Conservation (phyloP, 1,140 invertebrate species). For the Polypedilum pembai region DNA sequence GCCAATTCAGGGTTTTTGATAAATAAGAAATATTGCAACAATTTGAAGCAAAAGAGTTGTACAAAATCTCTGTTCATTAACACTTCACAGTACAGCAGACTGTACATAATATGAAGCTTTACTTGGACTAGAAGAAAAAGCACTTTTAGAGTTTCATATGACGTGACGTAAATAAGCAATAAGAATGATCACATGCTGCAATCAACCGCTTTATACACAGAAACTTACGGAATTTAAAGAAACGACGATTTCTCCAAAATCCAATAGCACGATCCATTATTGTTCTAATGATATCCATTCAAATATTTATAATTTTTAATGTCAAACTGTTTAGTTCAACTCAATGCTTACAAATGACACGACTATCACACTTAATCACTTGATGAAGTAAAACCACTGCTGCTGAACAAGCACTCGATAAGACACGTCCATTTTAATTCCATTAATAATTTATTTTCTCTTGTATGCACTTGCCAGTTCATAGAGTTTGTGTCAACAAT, state of each 20-base stretch:
- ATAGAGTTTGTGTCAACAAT: neutral
- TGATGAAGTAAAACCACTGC: neutral
- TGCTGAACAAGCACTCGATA: neutral
- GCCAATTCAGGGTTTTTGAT: too few relatives aligned
- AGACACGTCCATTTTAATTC: constrained; percentile 8
- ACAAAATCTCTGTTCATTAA: neutral
- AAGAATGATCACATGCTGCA: neutral
- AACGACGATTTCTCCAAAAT: constrained; percentile 7
- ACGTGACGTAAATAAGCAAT: neutral
- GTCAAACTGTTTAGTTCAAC: neutral
- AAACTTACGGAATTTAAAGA: constrained; percentile 1
- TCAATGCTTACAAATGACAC: neutral
- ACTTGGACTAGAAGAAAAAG: neutral
- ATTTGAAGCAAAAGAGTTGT: too few relatives aligned
- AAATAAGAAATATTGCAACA: too few relatives aligned
- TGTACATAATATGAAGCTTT: neutral
- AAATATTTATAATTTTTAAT: neutral
- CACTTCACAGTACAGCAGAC: neutral
- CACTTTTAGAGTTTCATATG: neutral
- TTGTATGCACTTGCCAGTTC: neutral
- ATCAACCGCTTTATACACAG: neutral
- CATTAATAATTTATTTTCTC: constrained; percentile 1
- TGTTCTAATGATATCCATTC: constrained; percentile 15
- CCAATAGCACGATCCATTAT: neutral
- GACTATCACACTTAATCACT: neutral